Evolutionary conservation across 2,113 vertebrate species (phyloP).

Genomic region (Panthera tigris): DNA sequence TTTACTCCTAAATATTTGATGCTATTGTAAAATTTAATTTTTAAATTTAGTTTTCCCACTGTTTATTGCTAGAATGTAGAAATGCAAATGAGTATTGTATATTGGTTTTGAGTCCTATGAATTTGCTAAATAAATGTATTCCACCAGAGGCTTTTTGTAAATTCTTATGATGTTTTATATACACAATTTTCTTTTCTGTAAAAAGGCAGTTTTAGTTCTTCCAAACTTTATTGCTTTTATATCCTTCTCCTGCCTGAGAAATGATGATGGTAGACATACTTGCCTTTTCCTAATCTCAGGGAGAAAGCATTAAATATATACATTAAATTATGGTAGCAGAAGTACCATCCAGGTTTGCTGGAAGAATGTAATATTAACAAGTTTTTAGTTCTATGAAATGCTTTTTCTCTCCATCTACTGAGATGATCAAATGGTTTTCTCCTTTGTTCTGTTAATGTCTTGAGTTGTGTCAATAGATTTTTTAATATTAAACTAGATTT

Average conservation of each 20-base stretch:
- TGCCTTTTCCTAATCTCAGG: background rate
- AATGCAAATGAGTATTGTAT: background rate
- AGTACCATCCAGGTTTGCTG: background rate
- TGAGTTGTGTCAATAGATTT: background rate
- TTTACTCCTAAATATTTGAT: background rate
- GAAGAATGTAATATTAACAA: background rate
- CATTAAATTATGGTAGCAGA: background rate
- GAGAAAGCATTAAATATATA: background rate
- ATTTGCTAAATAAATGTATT: background rate
- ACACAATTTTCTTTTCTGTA: background rate
- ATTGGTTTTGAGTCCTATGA: background rate
- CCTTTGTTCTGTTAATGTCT: background rate
- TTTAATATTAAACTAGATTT: background rate
- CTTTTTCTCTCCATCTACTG: background rate
- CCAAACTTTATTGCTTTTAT: background rate
- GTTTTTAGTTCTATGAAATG: background rate
- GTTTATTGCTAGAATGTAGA: background rate
- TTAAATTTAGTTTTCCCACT: background rate
- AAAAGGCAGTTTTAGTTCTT: background rate
- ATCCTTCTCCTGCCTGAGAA: background rate
- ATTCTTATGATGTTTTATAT: background rate
- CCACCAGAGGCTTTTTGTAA: background rate
- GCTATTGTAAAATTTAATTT: background rate
- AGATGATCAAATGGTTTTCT: background rate
- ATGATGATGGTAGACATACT: background rate